Evolutionary conservation across 2,113 vertebrate species (phyloP), one percentile per base, ranked within the genome.

Genomic region (Nettapus auritus): DNA sequence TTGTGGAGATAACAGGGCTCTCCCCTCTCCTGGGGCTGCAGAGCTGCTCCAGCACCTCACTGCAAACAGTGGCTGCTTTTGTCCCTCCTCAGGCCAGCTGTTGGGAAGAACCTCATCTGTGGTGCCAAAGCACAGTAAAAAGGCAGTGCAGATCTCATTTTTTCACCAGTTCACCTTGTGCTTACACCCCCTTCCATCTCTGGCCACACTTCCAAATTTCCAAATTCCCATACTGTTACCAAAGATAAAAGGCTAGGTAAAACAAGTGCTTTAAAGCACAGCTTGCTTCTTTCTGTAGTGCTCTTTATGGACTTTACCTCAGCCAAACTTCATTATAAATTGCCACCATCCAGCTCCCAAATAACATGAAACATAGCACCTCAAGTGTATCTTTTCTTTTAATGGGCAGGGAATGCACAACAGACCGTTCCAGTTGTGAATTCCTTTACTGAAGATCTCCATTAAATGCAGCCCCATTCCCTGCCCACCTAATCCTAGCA

Each of bases 401-500:
- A 85, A 59, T 2, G 20, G 64, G 67, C 53, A 26, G 50, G 4
- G 5, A 95, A 82, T 11, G n/a, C 82, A 55, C 28, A 74, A 48
- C 44, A 88, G 67, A 67, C 8, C 50, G n/a, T 70, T 88, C 44
- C 44, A 69, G 57, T 3, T 0, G 0, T 76, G 28, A 87, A 76
- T 77, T 79, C 70, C 63, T 77, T 80, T 28, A 23, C 46, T 74
- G 78, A 84, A 55, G 77, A 34, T 42, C 91, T 81, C 78, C 75
- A 40, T 50, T 33, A 2, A 3, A 74, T 1, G 2, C n/a, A 85
- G 69, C 31, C 16, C 84, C 78, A 64, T 76, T 82, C 81, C 50
- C 84, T 76, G 63, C 62, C 86, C 82, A 89, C 79, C 40, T 93
- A 53, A 89, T 87, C 57, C 69, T 38, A 75, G 64, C 66, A 80